Conservation (phyloP, 2,797 vertebrate genomes). For the Trichosurus vulpecula region DNA sequence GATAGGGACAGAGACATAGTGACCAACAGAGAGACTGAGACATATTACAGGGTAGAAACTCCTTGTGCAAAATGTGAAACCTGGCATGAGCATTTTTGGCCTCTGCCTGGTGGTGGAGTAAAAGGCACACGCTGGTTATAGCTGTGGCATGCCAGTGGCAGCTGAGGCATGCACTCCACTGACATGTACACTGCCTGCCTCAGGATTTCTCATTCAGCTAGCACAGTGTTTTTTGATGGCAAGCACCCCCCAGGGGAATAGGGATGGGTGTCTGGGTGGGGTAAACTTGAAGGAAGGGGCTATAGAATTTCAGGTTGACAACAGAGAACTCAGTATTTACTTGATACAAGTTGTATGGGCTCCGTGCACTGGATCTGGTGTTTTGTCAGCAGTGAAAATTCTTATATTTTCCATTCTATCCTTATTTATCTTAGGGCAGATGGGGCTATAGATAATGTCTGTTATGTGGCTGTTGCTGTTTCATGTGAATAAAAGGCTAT, state of each 20-base stretch:
- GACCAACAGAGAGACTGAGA: conserved; percentile 32
- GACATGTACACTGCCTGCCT: background rate
- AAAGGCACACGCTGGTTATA: conserved; percentile 7
- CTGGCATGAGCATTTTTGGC: conserved; percentile 58
- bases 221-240: background rate
- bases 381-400: background rate
- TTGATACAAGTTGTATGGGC: background rate
- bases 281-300: background rate
- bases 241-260: background rate
- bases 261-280: background rate
- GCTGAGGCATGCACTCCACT: conserved; percentile 44
- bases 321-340: background rate
- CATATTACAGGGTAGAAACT: conserved; percentile 60
- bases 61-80: conserved; percentile 73
- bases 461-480: background rate
- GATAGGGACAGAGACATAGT: background rate
- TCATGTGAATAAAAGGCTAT: background rate
- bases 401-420: background rate
- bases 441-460: background rate
- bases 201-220: background rate
- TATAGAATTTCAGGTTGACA: background rate
- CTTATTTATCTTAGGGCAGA: background rate
- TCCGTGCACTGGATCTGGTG: background rate
- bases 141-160: conserved; percentile 48
- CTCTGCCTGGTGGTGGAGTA: conserved; percentile 61